Base-by-base conservation (phyloP, 2,113 vertebrate genomes). In the Neodontobutis hainanensis region DNA sequence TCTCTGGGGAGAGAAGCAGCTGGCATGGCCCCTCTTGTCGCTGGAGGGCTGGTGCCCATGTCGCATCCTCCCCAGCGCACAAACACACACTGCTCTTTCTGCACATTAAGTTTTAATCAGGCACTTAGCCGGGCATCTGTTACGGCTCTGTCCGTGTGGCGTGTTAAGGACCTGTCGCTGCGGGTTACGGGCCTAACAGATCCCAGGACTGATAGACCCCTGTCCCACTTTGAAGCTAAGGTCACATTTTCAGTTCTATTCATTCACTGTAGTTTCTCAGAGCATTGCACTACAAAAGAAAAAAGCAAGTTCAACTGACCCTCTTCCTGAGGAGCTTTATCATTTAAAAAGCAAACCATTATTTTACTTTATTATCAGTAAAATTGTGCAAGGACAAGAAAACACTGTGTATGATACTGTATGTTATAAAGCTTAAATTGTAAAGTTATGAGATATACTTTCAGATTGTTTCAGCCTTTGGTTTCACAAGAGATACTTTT, bases 111-210 rank as follows among this genome's bases (percentile, higher is more conserved):
- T 90, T 92, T 92, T 92, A 91, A 92, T 92, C 91, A 91, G 86
- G 90, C 91, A 92, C 91, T 93, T 92, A 91, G 90, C 76, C 36
- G 80, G 89, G 90, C 91, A 92, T 92, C 92, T 93, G 91, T 92
- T 91, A 89, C 85, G 79, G 83, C 86, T 89, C 85, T 73, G 88
- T 88, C 86, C 84, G 43, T 72, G 68, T 74, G 14, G 65, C 48
- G 73, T 55, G 83, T 77, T 80, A 88, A 85, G 80, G 88, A 90
- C 88, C 90, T 89, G 90, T 89, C 87, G 87, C 86, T 78, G 80
- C 87, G 68, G 88, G 87, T 83, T 84, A 88, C 60, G 48, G 72
- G 83, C 85, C 87, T 65, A 76, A 81, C 79, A 71, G 83, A 85
- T 83, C 83, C 62, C 36, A 67, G 50, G 81, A 84, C 86, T 86